These are phyloP conservation scores for Anas platyrhynchos DNA, from an alignment of 2,113 vertebrate genomes.

Conservation along the genomic window DNA sequence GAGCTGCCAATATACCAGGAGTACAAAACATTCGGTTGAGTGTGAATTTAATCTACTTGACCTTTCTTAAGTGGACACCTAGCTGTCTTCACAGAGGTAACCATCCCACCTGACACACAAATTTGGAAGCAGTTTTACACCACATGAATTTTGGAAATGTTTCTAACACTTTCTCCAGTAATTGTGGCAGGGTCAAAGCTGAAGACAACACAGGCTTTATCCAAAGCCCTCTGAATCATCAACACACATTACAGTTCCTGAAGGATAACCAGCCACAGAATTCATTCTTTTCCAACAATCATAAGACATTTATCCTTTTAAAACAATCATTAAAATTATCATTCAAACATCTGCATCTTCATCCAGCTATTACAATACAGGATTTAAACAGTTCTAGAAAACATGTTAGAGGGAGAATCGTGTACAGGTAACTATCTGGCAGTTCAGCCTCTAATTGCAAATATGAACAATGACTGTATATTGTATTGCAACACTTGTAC, in stretches of 20 bases:
- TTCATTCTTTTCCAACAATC: not conserved
- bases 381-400: conserved; percentile 1
- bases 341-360: not conserved
- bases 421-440: not conserved
- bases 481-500: conserved; percentile 77
- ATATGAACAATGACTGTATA: conserved; percentile 5
- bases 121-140: not conserved
- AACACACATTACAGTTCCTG: not conserved
- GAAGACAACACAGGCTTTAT: not conserved
- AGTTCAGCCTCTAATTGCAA: conserved; percentile 10
- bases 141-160: not conserved
- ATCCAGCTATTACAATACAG: not conserved
- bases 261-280: not conserved
- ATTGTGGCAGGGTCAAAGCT: not conserved
- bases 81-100: not conserved
- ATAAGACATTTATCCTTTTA: not conserved
- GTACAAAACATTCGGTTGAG: not conserved
- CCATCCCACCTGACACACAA: not conserved
- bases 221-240: not conserved
- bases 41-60: not conserved
- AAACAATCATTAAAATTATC: not conserved
- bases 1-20: not conserved
- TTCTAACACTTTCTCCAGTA: not conserved
- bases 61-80: not conserved
- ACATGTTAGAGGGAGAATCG: not conserved